Conservation (phyloP, 2,113 vertebrate genomes). For the Neoarius graeffei region DNA sequence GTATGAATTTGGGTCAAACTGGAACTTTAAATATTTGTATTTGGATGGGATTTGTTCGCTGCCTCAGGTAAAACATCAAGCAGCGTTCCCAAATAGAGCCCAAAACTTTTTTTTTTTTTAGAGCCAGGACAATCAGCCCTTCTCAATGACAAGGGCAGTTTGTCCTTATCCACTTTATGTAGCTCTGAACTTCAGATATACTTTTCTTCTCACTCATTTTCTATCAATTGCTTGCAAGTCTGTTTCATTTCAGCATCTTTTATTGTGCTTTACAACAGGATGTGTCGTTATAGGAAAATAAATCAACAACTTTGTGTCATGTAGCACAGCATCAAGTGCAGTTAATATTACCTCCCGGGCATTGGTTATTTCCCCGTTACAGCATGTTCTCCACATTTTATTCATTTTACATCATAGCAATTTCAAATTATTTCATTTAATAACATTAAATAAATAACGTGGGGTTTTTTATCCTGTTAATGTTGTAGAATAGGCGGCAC, state of each 20-base stretch:
- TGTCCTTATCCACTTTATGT: background rate
- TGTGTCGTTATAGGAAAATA: background rate
- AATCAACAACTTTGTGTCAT: background rate
- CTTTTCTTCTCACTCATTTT: background rate
- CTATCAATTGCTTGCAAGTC: background rate
- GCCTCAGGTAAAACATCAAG: background rate
- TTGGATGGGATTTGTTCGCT: background rate
- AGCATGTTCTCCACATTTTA: background rate
- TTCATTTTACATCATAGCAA: background rate
- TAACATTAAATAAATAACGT: background rate
- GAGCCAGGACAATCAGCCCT: background rate
- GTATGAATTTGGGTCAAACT: background rate
- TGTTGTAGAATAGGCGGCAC: no score
- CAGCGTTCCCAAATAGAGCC: background rate
- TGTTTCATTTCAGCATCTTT: background rate
- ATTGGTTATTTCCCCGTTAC: background rate
- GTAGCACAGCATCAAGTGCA: background rate
- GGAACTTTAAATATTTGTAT: slow-evolving; percentile 8
- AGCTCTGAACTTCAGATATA: background rate
- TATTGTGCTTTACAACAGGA: background rate
- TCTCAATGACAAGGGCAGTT: background rate
- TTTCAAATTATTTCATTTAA: background rate
- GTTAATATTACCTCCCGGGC: background rate
- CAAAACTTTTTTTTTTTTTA: background rate
- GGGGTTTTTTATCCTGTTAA: background rate